Evolutionary conservation across 2,797 vertebrate species (phyloP).

Genomic region (Phoeniculus purpureus): DNA sequence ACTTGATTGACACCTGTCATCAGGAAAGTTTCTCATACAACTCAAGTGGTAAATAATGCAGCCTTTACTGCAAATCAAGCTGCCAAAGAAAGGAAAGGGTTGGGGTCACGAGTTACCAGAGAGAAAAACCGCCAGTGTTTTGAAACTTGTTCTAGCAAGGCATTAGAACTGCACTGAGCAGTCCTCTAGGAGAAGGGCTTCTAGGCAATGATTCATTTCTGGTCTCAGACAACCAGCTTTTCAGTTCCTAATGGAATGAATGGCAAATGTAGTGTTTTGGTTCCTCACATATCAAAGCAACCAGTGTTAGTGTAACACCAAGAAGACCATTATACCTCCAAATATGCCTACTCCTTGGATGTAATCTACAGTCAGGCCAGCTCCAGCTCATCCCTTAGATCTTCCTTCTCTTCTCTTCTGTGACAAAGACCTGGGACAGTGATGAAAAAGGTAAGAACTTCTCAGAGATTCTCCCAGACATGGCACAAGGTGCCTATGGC

Average conservation of each 20-base stretch:
- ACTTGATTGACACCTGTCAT: constrained; percentile 21
- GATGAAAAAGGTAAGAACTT: neutral
- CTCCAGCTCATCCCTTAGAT: neutral
- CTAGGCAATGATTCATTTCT: neutral
- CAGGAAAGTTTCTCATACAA: neutral
- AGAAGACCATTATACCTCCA: neutral
- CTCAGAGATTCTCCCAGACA: neutral
- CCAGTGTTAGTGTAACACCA: neutral
- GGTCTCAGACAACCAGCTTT: neutral
- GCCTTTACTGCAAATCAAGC: neutral
- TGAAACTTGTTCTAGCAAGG: neutral
- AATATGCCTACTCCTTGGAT: neutral
- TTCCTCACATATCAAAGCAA: neutral
- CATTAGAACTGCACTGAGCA: neutral
- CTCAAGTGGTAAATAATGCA: neutral
- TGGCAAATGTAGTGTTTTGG: neutral
- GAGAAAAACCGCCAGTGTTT: neutral
- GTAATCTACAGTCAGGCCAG: neutral
- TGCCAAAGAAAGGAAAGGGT: neutral
- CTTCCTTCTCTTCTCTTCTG: neutral
- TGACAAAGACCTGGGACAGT: neutral
- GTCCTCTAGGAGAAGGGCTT: neutral
- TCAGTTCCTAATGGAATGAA: neutral
- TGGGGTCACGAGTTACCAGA: neutral
- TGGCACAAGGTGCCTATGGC: neutral